Base-by-base conservation (phyloP, 2,113 vertebrate genomes). In the Arvicanthis niloticus region DNA sequence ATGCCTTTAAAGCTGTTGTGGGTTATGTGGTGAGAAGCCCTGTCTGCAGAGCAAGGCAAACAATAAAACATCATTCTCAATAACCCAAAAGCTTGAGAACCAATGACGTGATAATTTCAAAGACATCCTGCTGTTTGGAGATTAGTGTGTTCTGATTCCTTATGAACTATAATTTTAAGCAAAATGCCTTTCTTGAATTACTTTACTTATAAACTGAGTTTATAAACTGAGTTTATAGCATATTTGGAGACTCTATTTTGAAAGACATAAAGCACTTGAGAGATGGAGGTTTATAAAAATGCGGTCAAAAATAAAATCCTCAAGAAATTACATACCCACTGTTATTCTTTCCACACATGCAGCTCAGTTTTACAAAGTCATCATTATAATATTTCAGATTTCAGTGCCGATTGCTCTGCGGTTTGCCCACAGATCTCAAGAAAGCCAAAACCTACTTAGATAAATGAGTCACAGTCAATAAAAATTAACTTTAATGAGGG, bases 1-100 rank as follows among this genome's bases (percentile, higher is more conserved):
- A 24, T n/a, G 65, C 48, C 29, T 22, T 67, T 17, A 7, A 70
- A 24, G 9, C 40, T 34, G 31, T 48, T 67, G 9, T 70, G 31
- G 65, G 42, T 9, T 22, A 37, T 4, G 10, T 48, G 68, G 21
- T 17, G 48, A 40, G 37, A 72, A 3, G 10, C 48, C 13, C 37
- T 56, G 51, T 68, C 60, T 68, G 19, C 29, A 87, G 42, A 68
- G 31, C 60, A 48, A 48, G 48, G 42, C 84, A n/a, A 68, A 40
- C 10, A 15, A 87, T 21, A 48, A 87, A 15, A 82, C 58, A 40
- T 11, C 7, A 75, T 37, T 82, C n/a, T 82, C 37, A 37, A 86
- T 96, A 89, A 92, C 81, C 72, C 29, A 92, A 86, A 65, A 87
- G 2, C 42, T 51, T 67, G 45, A 94, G 31, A 94, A 88, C 17